Base-by-base conservation (phyloP, 2,888 invertebrate species). In the Chironomus riparius region DNA sequence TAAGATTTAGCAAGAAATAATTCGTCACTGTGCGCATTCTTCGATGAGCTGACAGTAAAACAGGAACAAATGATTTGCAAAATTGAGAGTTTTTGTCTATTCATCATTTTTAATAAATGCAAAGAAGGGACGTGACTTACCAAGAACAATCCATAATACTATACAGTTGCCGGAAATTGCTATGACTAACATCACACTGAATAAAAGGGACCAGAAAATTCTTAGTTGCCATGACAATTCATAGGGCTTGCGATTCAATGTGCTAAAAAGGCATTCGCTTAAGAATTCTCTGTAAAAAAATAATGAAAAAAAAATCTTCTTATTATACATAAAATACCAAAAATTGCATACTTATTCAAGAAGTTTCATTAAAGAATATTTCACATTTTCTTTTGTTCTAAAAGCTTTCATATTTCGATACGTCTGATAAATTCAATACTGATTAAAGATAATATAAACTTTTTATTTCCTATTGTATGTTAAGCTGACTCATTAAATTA, bases 81-180 rank as follows among this genome's bases (percentile, higher is more conserved):
- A 22, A 68, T n/a, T 22, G 24, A 21, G 5, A 68, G 10, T 13
- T n/a, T 22, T 12, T 68, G 13, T 21, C 13, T 1, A 15, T 68
- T 68, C 13, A 22, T 68, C 13, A 10, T 1, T 2, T 21, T 18
- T 68, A n/a, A n/a, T 4, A 68, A 21, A 68, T 68, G 7, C 24
- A 77, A 70, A 77, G 2, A 38, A 38, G 10, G 38, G 2, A 38
- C 7, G 7, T 38, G 38, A 38, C 38, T 86, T 83, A 92, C 93
- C 92, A 79, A 90, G 88, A 10, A 97, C 94, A 80, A 97, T 96
- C 97, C 96, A 97, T 79, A 96, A 93, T 71, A 97, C 96, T 78
- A 95, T 93, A 62, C 91, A 87, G 81, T 97, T 97, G 22, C 97
- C 97, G 0, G 92, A 90, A 68, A 92, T 91, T 0, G 94, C 93